Evolutionary conservation across 2,797 vertebrate species (phyloP), one percentile per base, ranked within the genome.

Genomic region (Carduelis carduelis): DNA sequence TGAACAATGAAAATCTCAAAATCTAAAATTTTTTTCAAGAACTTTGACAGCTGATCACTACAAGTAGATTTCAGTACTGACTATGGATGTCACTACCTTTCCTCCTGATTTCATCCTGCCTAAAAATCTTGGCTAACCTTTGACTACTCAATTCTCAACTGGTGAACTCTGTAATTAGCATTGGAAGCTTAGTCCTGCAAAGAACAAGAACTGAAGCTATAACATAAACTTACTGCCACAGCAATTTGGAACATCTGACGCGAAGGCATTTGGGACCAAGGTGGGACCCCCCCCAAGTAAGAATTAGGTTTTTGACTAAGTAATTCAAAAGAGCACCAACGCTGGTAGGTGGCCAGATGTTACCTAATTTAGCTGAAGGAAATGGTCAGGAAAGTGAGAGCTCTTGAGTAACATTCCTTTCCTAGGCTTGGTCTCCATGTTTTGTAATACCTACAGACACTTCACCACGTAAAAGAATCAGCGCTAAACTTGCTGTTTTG

Each of bases 391-490:
- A 50, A 81, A 69, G 9, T n/a, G 11, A 50, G 12, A 84, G 2
- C 17, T 66, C 27, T 30, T 50, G 46, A 55, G 7, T 35, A 21
- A 44, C 6, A 55, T 17, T 7, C 7, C 12, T 56, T 39, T 60
- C 24, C 14, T 24, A 52, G 22, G 5, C 12, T 75, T 74, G 14
- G 5, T 78, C 8, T 22, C 15, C 6, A 2, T 10, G 6, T 44
- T 75, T 55, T 72, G 4, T 14, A n/a, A 34, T 7, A 41, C 8
- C 7, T 68, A 9, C 7, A n/a, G 26, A 28, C 14, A 20, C 4
- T 19, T 20, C 2, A 6, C 7, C 22, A 18, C 0, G 1, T 30
- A 35, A 50, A 82, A 70, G 2, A 16, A 5, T 21, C 34, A 56
- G 30, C 0, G 0, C 3, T 68, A 37, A 81, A 52, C 27, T 72